phyloP scores from a whole-genome alignment of 2,888 invertebrate species.

The Piscicola geometra region DNA sequence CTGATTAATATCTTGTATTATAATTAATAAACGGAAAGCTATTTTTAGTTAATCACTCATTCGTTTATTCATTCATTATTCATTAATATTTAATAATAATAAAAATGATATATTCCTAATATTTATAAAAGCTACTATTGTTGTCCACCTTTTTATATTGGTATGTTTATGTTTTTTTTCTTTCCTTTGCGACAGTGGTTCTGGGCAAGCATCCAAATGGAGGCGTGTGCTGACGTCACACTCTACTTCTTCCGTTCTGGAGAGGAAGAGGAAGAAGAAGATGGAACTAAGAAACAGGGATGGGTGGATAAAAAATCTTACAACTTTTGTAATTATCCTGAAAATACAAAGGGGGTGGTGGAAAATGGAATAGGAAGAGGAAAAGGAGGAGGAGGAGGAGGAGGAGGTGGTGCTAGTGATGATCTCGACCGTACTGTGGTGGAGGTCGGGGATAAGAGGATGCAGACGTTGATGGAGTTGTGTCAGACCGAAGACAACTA shows the following conservation, averaged over 20 bases:
- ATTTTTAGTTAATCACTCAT: background rate
- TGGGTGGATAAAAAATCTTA: background rate
- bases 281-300: background rate
- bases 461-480: conserved; percentile 64
- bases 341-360: too few species aligned
- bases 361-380: too few species aligned
- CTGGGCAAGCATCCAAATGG: conserved; percentile 95
- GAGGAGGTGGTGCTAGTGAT: background rate
- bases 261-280: conserved; percentile 3
- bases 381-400: background rate
- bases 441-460: background rate
- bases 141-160: background rate
- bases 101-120: background rate
- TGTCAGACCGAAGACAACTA: conserved; percentile 96
- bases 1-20: too few species aligned
- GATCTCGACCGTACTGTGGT: background rate
- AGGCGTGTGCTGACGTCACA: conserved; percentile 82
- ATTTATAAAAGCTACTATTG: background rate
- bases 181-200: conserved; percentile 76
- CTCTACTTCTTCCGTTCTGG: conserved; percentile 66
- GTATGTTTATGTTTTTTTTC: background rate
- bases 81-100: too few species aligned
- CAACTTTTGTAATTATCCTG: too few species aligned
- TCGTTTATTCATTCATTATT: too few species aligned
- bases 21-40: too few species aligned